These are phyloP conservation scores for Benitochromis conjunctus DNA, from an alignment of 2,113 vertebrate genomes.

Conservation along the genomic window DNA sequence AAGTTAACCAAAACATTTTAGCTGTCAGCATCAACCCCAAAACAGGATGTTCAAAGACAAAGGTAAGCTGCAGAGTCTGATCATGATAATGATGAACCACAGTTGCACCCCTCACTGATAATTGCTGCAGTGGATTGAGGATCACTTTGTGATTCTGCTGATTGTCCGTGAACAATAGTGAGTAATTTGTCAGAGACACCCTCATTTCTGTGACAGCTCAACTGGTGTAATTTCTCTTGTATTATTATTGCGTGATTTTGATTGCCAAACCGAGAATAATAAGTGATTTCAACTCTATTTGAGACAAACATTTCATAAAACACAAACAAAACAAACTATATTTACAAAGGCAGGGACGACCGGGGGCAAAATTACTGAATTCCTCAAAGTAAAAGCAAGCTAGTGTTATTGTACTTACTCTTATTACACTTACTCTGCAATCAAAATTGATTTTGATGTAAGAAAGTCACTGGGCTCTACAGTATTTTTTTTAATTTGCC, in stretches of 20 bases:
- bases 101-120: not conserved
- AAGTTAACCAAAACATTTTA: not conserved
- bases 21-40: not conserved
- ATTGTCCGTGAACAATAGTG: conserved; percentile 6
- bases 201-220: not conserved
- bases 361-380: not conserved
- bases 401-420: not conserved
- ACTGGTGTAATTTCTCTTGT: not conserved
- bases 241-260: not conserved
- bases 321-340: not conserved
- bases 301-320: not conserved
- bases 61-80: not conserved
- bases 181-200: not conserved
- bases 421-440: not conserved
- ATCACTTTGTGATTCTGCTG: not conserved
- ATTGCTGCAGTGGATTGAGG: not conserved
- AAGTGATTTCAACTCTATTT: not conserved
- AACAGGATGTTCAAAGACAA: not conserved
- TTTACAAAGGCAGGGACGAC: not conserved
- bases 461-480: rapidly evolving
- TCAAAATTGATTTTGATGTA: not conserved
- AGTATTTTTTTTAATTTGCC: rapidly evolving
- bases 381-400: not conserved
- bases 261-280: not conserved
- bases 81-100: not conserved